These are phyloP conservation scores for Notarius quadriscutis DNA, from an alignment of 2,113 vertebrate genomes.

Conservation along the genomic window DNA sequence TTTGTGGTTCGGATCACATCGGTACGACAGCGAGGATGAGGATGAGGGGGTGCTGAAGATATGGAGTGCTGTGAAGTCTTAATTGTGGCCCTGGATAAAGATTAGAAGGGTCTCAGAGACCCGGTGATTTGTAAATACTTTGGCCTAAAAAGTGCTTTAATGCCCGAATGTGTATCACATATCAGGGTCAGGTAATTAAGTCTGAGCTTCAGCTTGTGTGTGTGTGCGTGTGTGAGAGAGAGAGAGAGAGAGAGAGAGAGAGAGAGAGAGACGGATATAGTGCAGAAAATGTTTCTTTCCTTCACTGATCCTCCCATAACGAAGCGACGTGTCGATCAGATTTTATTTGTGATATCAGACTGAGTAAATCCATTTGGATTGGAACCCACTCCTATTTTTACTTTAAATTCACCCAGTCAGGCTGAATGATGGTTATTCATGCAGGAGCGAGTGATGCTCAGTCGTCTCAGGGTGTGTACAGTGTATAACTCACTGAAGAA, in stretches of 20 bases:
- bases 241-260: background rate
- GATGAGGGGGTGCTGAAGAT: conserved; percentile 60
- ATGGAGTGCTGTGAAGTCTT: conserved; percentile 78
- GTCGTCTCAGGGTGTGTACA: background rate
- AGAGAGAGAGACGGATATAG: background rate
- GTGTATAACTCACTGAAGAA: conserved; percentile 20
- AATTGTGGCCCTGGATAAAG: conserved; percentile 82
- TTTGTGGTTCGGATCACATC: conserved; percentile 70
- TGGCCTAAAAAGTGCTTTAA: conserved; percentile 53
- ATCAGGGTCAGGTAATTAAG: conserved; percentile 43
- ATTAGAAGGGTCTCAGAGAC: conserved; percentile 74
- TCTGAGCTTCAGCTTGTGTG: conserved; percentile 8
- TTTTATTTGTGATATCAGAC: background rate
- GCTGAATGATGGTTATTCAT: background rate
- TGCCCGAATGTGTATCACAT: conserved; percentile 49
- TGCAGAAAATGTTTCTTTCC: background rate
- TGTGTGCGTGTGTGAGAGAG: conserved; percentile 9
- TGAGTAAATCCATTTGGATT: background rate
- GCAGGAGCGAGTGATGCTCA: background rate
- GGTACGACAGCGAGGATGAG: conserved; percentile 70
- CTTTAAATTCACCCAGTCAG: background rate
- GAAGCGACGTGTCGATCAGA: background rate
- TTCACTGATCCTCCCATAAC: background rate
- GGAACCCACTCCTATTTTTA: background rate
- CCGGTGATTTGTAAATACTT: conserved; percentile 78